Evolutionary conservation across 1,140 invertebrate genomes (phyloP), one percentile per base, ranked within the genome.

Genomic region (Trinorchestia longiramus): DNA sequence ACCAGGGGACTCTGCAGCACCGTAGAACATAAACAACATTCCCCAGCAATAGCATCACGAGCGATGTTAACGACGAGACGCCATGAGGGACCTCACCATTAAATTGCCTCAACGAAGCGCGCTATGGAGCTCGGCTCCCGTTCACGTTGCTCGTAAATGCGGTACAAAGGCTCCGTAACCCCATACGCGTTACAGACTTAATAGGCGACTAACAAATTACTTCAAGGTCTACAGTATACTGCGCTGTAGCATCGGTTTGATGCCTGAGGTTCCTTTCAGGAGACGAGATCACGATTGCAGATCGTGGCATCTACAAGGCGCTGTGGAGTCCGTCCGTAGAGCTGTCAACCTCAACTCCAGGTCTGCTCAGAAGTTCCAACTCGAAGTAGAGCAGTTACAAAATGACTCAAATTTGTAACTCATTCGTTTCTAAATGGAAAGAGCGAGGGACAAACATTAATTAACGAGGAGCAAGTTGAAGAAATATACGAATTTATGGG

Each of bases 191-290:
- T 77, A 36, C 62, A 77, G 62, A 53, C 62, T 77, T 77, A 77
- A 77, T 77, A 77, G 62, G 62, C 36, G 62, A 77, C 62, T 77
- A 77, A 77, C 62, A 77, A 77, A 77, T 77, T 77, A 77, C 62
- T 77, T 77, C 62, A 77, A 77, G 62, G 62, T 77, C 62, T 77
- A 77, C 62, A 36, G 28, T 36, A 11, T 36, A 77, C 36, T 3
- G 62, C 62, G 62, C 28, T 15, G 62, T 36, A 77, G 62, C 62
- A 77, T 77, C 62, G 62, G 11, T 28, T 77, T 19, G 15, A 77
- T 23, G 62, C 62, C 28, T 77, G 15, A 77, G 15, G 62, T 28
- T 77, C 28, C 1, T 36, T 77, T 77, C 15, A 77, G 1, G 62
- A 77, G 62, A 77, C 62, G 62, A 77, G 62, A 77, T 77, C 62